Conservation (phyloP, 2,113 vertebrate genomes). For the Neogobius melanostomus region DNA sequence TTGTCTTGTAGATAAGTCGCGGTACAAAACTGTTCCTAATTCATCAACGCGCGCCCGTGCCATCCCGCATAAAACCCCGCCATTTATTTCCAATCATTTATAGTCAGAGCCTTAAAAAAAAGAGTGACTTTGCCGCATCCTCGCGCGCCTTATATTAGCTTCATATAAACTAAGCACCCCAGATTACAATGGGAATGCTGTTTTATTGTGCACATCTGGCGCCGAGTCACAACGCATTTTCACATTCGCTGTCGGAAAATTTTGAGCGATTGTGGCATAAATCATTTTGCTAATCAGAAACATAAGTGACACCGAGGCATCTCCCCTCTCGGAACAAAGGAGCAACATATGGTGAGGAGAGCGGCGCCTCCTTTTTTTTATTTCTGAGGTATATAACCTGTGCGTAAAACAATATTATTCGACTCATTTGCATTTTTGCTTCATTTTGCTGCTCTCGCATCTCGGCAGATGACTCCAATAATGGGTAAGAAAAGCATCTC, state of each 20-base stretch:
- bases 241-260: slow-evolving; percentile 98
- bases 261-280: slow-evolving; percentile 99
- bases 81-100: slow-evolving; percentile 99
- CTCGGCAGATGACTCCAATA: slow-evolving; percentile 72
- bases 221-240: slow-evolving; percentile 98
- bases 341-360: slow-evolving; percentile 99
- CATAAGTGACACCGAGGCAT: slow-evolving; percentile 99
- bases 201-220: slow-evolving; percentile 99
- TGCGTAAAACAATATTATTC: slow-evolving; percentile 74
- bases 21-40: slow-evolving; percentile 99
- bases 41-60: slow-evolving; percentile 99
- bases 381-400: slow-evolving; percentile 82
- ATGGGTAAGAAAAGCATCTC: slow-evolving; percentile 73
- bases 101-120: slow-evolving; percentile 92
- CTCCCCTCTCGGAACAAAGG: slow-evolving; percentile 97
- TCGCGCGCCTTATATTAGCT: slow-evolving; percentile 97
- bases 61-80: slow-evolving; percentile 98
- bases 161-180: slow-evolving; percentile 99
- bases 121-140: slow-evolving; percentile 98
- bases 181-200: slow-evolving; percentile 99
- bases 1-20: slow-evolving; percentile 99
- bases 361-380: slow-evolving; percentile 79
- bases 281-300: slow-evolving; percentile 99
- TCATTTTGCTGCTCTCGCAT: slow-evolving; percentile 68
- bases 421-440: slow-evolving; percentile 78